A percentile compares a stretch with the other conserved stretches of the same genome.
phyloP scores from a whole-genome alignment of 2,888 invertebrate genomes.

The Cyclophora albipunctata region DNA sequence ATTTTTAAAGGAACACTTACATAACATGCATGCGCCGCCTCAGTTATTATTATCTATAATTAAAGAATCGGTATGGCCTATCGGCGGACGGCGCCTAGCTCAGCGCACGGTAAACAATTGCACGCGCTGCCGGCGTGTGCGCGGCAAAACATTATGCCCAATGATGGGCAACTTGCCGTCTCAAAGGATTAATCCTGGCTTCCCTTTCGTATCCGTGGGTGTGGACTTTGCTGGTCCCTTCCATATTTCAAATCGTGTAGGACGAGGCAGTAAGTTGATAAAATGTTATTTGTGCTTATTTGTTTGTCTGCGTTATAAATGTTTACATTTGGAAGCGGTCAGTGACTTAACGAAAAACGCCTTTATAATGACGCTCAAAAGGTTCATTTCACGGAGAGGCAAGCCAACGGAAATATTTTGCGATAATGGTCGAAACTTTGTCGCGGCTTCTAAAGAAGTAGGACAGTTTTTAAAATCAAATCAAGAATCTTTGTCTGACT shows the following conservation, averaged over 20 bases:
- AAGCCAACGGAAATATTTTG: constrained; percentile 24
- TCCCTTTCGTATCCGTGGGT: constrained; percentile 9
- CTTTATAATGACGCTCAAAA: constrained; percentile 19
- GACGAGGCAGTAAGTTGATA: not conserved
- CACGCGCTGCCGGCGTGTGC: too few species aligned
- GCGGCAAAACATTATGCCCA: too few species aligned
- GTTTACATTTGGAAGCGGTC: constrained; percentile 22
- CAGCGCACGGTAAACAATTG: constrained; percentile 8
- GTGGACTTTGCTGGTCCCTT: too few species aligned
- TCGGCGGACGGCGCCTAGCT: constrained; percentile 17
- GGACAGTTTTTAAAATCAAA: too few species aligned
- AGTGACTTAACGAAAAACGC: constrained; percentile 21
- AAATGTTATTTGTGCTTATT: constrained; percentile 18
- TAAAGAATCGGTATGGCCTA: constrained; percentile 19
- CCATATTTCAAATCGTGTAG: too few species aligned
- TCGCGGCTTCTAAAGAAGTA: constrained; percentile 11
- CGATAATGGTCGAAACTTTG: constrained; percentile 28
- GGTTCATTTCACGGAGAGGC: constrained; percentile 27
- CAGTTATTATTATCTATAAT: constrained; percentile 16
- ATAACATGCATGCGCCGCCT: constrained; percentile 20
- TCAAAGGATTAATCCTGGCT: not conserved
- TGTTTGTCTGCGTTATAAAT: constrained; percentile 20
- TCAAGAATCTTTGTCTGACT: too few species aligned
- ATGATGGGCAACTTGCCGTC: too few species aligned
- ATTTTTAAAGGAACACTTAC: too few species aligned